Evolutionary conservation across 1,140 invertebrate genomes (phyloP).

Genomic region (Rhizoglyphus robini): DNA sequence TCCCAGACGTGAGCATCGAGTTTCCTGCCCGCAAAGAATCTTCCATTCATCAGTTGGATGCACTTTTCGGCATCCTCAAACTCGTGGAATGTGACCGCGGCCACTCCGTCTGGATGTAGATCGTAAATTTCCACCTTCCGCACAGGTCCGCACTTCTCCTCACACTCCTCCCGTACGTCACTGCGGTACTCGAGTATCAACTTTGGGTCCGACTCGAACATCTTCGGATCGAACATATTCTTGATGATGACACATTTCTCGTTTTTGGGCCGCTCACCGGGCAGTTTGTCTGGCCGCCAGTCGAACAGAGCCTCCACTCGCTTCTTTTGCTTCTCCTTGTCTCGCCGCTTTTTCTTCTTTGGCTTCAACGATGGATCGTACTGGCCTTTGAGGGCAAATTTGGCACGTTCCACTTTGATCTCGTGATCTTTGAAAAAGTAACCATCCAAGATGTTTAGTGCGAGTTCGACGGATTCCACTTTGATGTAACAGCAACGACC

Average conservation of each 20-base stretch:
- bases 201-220: constrained; percentile 76
- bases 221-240: constrained; percentile 76
- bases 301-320: constrained; percentile 90
- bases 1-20: constrained; percentile 82
- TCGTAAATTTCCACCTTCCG: constrained; percentile 85
- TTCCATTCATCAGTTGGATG: constrained; percentile 68
- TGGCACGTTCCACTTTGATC: constrained; percentile 71
- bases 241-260: constrained; percentile 85
- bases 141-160: constrained; percentile 73
- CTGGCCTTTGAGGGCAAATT: constrained; percentile 85
- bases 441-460: constrained; percentile 82
- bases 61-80: constrained; percentile 81
- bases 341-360: constrained; percentile 58
- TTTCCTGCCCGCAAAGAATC: constrained; percentile 76
- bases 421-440: constrained; percentile 53
- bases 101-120: constrained; percentile 84
- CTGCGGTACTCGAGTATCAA: constrained; percentile 80
- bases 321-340: constrained; percentile 77
- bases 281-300: constrained; percentile 83
- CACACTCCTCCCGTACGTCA: constrained; percentile 72
- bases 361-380: constrained; percentile 89
- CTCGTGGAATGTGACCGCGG: constrained; percentile 75
- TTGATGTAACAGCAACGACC: constrained; percentile 94
- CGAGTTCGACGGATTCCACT: constrained; percentile 85
- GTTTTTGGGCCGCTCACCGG: constrained; percentile 64